These are phyloP conservation scores for Loriculus beryllinus DNA, from an alignment of 2,797 vertebrate species.

Conservation along the genomic window DNA sequence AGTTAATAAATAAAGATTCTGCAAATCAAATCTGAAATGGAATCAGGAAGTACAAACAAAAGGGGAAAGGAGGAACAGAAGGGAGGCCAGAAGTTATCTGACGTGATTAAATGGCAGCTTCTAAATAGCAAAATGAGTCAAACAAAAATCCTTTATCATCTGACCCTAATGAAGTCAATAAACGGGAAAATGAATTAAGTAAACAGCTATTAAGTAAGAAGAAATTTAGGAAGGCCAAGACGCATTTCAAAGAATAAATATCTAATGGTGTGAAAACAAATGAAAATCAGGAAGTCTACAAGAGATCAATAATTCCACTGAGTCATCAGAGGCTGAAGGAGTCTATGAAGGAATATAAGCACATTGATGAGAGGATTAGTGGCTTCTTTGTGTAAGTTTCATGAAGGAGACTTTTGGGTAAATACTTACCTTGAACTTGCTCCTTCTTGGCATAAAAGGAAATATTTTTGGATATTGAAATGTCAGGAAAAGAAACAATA, in stretches of 20 bases:
- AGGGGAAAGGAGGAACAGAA: background rate
- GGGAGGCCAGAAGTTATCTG: background rate
- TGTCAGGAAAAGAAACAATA: background rate
- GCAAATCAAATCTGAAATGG: background rate
- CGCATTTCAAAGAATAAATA: constrained; percentile 1
- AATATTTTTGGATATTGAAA: background rate
- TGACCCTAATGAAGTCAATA: background rate
- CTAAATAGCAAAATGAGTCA: background rate
- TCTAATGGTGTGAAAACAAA: constrained; percentile 20
- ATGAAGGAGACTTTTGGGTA: background rate
- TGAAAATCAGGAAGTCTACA: background rate
- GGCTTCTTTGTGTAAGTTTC: background rate
- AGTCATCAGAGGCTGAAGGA: background rate
- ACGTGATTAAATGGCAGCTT: background rate
- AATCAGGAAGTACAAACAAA: background rate
- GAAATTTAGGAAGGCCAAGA: background rate
- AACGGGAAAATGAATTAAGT: background rate
- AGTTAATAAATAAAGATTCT: background rate
- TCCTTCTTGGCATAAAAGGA: background rate
- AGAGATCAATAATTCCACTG: constrained; percentile 2
- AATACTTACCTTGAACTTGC: background rate
- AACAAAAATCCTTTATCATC: background rate
- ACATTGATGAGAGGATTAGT: background rate
- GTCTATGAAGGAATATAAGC: background rate
- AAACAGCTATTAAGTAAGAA: constrained; percentile 24